phyloP scores from a whole-genome alignment of 2,888 invertebrate genomes.

The Epistrophe grossulariae region DNA sequence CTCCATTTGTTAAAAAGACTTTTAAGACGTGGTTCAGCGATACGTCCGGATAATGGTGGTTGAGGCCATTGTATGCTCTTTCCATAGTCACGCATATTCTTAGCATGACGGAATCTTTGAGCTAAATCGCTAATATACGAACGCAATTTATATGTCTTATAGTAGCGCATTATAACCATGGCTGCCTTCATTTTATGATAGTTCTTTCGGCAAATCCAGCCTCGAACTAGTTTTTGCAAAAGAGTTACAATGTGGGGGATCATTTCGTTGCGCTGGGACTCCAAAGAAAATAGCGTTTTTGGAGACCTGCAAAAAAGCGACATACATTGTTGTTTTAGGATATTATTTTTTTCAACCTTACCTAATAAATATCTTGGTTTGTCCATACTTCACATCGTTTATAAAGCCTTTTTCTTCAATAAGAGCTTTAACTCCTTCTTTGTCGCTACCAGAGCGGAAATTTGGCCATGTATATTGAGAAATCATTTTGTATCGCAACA shows the following conservation, averaged over 20 bases:
- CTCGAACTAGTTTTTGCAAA: conserved; percentile 98
- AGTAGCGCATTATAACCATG: conserved; percentile 91
- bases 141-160: conserved; percentile 90
- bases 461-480: conserved; percentile 98
- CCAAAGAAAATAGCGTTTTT: conserved; percentile 94
- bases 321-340: neutral
- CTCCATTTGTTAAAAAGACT: conserved; percentile 92
- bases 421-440: conserved; percentile 93
- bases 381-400: conserved; percentile 96
- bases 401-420: conserved; percentile 91
- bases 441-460: conserved; percentile 90
- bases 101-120: conserved; percentile 87
- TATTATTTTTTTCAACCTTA: conserved; percentile 78
- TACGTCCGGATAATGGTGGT: conserved; percentile 88
- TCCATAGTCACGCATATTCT: conserved; percentile 89
- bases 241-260: conserved; percentile 96
- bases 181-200: conserved; percentile 95
- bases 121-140: conserved; percentile 88
- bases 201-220: conserved; percentile 89
- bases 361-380: conserved; percentile 97
- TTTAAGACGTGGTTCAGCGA: conserved; percentile 86
- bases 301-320: conserved; percentile 86
- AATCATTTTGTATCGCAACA: conserved; percentile 98
- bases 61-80: conserved; percentile 92
- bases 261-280: conserved; percentile 92